Percentiles rank a stretch among this genome's conserved stretches.
These are phyloP conservation scores for Epinotia ramella DNA, from an alignment of 2,888 invertebrate genomes.

Conservation along the genomic window DNA sequence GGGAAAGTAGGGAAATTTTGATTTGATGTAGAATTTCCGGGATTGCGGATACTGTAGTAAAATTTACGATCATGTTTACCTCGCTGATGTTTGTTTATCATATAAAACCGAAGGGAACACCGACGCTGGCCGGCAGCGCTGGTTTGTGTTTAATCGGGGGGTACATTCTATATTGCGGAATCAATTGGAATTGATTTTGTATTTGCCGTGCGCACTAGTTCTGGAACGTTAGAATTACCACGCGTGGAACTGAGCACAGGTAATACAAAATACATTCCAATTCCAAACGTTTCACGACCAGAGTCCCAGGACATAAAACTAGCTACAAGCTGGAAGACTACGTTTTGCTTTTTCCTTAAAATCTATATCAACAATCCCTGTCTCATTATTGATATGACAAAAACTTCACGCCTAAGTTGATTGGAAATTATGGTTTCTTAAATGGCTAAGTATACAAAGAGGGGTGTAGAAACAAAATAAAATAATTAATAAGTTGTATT, in stretches of 20 bases:
- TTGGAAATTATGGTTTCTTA: no score
- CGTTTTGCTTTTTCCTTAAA: no score
- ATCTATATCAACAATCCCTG: no score
- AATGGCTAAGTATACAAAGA: no score
- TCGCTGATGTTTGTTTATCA: constrained; percentile 78
- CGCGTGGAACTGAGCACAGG: not conserved
- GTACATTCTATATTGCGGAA: not conserved
- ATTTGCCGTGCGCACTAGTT: not conserved
- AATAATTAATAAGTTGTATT: no score
- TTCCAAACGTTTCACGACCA: not conserved
- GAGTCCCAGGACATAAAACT: no score
- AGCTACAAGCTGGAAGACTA: no score
- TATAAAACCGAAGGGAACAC: constrained; percentile 72
- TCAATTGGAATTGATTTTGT: not conserved
- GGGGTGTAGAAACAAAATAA: no score
- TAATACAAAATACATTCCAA: not conserved
- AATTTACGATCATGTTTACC: constrained; percentile 80
- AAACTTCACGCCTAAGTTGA: no score
- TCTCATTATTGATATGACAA: no score
- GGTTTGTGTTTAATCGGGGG: constrained; percentile 65
- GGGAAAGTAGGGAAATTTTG: constrained; percentile 62
- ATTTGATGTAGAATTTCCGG: constrained; percentile 70
- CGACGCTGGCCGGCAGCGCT: constrained; percentile 67
- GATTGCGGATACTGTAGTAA: constrained; percentile 68
- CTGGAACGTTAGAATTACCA: not conserved